Evolutionary conservation across 2,113 vertebrate genomes (phyloP).

Genomic region (Plotosus lineatus): DNA sequence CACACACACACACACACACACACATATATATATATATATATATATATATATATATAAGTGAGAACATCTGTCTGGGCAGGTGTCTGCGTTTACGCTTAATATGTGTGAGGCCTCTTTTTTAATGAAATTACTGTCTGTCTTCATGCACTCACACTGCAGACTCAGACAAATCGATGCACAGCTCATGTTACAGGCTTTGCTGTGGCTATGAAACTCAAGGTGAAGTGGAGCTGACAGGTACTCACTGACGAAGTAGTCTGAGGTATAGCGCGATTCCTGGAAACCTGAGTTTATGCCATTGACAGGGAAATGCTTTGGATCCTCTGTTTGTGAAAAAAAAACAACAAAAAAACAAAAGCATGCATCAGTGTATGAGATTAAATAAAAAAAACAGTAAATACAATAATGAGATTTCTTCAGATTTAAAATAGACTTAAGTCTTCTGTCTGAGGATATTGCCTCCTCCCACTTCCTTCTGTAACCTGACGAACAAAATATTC

Average conservation of each 20-base stretch:
- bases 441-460: not conserved
- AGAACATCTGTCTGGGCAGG: not conserved
- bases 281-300: constrained; percentile 85
- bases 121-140: constrained; percentile 30
- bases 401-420: constrained; percentile 3
- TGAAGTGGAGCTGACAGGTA: constrained; percentile 57
- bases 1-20: too few relatives aligned
- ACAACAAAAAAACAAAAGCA: constrained; percentile 31
- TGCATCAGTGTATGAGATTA: not conserved
- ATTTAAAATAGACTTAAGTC: not conserved
- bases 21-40: too few relatives aligned
- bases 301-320: constrained; percentile 87
- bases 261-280: constrained; percentile 93
- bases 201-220: constrained; percentile 17
- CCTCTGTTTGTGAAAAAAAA: constrained; percentile 81
- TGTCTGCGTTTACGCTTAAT: constrained; percentile 17
- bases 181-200: constrained; percentile 17
- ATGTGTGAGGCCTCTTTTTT: constrained; percentile 1
- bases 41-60: too few relatives aligned
- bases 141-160: not conserved
- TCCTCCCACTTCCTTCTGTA: not conserved
- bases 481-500: constrained; percentile 12
- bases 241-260: constrained; percentile 99
- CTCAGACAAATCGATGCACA: constrained; percentile 43
- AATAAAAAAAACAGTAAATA: not conserved